Conservation (phyloP, 2,888 invertebrate species). For the Melieria crassipennis region DNA sequence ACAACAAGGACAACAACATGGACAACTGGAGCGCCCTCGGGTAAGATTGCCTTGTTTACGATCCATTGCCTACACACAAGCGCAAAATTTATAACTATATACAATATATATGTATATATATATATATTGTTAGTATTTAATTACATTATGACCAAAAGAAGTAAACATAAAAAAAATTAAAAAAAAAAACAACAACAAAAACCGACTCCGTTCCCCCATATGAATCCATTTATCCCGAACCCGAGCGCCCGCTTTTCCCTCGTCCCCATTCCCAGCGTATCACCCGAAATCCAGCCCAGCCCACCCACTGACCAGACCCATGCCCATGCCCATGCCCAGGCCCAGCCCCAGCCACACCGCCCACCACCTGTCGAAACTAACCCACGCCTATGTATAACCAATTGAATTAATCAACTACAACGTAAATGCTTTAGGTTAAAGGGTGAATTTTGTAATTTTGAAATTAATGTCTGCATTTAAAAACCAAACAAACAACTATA, state of each 20-base stretch:
- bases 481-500: conserved; percentile 21
- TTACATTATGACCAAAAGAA: conserved; percentile 13
- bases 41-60: conserved; percentile 59
- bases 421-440: conserved; percentile 63
- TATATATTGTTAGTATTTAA: conserved; percentile 5
- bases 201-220: no score
- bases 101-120: conserved; percentile 10
- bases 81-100: conserved; percentile 9
- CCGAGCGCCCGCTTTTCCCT: not conserved
- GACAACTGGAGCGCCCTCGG: conserved; percentile 60
- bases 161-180: not conserved
- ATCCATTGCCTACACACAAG: conserved; percentile 34
- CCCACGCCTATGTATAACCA: conserved; percentile 33
- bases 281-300: conserved; percentile 7
- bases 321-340: conserved; percentile 5
- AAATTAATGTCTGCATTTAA: conserved; percentile 20
- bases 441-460: conserved; percentile 65
- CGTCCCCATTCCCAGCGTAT: conserved; percentile 26
- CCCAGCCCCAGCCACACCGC: conserved; percentile 12
- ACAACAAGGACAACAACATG: conserved; percentile 49
- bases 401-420: conserved; percentile 41
- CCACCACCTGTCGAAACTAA: conserved; percentile 29
- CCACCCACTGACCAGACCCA: conserved; percentile 16
- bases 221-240: no score
- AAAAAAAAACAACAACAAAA: not conserved